These are phyloP conservation scores for Pangasianodon gigas DNA, from an alignment of 2,113 vertebrate genomes.

Conservation along the genomic window DNA sequence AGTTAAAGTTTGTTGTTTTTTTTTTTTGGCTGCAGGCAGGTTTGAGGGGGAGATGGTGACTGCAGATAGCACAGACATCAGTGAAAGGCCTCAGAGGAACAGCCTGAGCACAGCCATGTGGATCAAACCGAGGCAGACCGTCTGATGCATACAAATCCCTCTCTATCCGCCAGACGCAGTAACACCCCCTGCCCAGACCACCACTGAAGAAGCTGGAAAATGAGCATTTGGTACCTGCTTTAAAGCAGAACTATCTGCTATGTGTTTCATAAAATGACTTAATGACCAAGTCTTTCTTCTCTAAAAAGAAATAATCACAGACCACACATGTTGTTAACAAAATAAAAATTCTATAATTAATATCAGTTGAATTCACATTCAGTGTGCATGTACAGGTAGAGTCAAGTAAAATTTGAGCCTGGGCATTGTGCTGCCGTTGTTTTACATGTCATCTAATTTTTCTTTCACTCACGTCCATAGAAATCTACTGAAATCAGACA, in stretches of 20 bases:
- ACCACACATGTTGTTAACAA: not conserved
- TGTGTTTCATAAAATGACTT: not conserved
- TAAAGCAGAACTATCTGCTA: not conserved
- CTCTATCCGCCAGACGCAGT: not conserved
- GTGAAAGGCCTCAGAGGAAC: constrained; percentile 19
- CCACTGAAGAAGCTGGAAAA: not conserved
- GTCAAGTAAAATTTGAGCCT: not conserved
- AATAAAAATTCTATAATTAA: not conserved
- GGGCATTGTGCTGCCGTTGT: not conserved
- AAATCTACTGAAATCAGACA: not conserved
- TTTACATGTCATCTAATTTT: not conserved
- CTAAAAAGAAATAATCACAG: not conserved
- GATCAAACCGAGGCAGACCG: not conserved
- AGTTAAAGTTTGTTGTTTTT: not conserved
- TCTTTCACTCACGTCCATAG: not conserved
- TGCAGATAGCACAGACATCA: constrained; percentile 25
- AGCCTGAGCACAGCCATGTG: constrained; percentile 26
- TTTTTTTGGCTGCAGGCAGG: not conserved
- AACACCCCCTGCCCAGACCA: not conserved
- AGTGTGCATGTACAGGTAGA: not conserved
- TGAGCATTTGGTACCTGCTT: not conserved
- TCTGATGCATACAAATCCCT: constrained; percentile 39
- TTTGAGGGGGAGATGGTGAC: constrained; percentile 17
- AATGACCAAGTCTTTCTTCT: not conserved
- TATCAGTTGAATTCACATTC: not conserved